These are phyloP conservation scores for Syrmaticus mikado DNA, from an alignment of 2,113 vertebrate species.

Conservation along the genomic window DNA sequence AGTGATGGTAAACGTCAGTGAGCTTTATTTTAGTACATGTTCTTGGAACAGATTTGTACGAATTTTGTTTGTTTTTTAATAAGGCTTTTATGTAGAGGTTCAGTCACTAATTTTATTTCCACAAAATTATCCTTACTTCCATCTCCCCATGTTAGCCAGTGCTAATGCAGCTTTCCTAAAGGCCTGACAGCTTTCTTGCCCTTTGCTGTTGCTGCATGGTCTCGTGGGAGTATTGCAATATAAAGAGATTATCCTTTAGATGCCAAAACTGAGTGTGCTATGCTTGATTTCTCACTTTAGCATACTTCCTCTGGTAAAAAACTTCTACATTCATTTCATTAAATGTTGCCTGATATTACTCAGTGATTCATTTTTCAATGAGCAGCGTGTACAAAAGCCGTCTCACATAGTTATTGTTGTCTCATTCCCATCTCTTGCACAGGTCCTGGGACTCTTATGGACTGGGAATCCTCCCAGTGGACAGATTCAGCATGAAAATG, in stretches of 20 bases:
- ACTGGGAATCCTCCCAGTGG: background rate
- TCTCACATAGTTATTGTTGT: background rate
- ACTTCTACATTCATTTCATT: background rate
- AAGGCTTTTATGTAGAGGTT: background rate
- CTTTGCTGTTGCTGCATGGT: background rate
- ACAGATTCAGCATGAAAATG: background rate
- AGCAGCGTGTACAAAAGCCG: background rate
- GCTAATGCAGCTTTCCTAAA: background rate
- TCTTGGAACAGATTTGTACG: background rate
- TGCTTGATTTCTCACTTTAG: background rate
- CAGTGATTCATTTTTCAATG: background rate
- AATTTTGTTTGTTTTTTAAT: background rate
- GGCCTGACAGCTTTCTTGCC: background rate
- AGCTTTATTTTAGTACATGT: background rate
- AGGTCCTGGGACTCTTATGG: background rate
- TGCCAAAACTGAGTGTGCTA: background rate
- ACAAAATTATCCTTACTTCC: background rate
- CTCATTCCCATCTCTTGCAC: background rate
- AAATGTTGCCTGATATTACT: background rate
- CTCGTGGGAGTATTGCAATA: background rate
- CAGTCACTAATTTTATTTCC: background rate
- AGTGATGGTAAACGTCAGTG: background rate
- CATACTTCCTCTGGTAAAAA: background rate
- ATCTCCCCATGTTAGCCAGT: background rate
- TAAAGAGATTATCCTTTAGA: background rate